Evolutionary conservation across 2,797 vertebrate genomes (phyloP), one percentile per base, ranked within the genome.

Genomic region (Otolemur crassicaudatus): DNA sequence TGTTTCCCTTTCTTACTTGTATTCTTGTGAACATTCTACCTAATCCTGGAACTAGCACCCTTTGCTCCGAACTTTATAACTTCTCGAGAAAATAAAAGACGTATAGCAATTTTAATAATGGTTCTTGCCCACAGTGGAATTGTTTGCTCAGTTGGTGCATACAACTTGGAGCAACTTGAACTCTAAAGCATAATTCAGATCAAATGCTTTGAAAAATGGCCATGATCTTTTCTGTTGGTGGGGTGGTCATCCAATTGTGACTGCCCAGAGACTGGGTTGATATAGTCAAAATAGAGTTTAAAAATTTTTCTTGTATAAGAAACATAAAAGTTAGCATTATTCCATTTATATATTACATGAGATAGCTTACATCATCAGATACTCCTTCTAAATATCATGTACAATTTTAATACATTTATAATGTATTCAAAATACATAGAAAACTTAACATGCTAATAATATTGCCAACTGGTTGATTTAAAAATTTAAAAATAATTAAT

Each of bases 11-110:
- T 73, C 34, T 96, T 79, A 43, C 29, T 84, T 20, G 53, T 83
- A 31, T 56, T 87, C 90, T 61, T 75, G 20, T 90, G 69, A 94
- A 63, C 7, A 87, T 60, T 9, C 6, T 60, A 34, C 49, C 63
- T 58, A 86, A 65, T 80, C 31, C 9, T 94, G n/a, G 40, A 22
- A 53, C 61, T 86, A 17, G 7, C 16, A 43, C 7, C 92, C 34
- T 88, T 88, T 94, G 77, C 13, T 87, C 67, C 43, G 89, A 85
- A 89, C 25, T 94, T 81, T 53, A 76, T 12, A 91, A 58, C 81
- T 94, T 49, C 6, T 87, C 87, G 81, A 72, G 34, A 75, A 76
- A 92, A 87, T 43, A 67, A 86, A 31, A 86, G 53, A 65, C 49
- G 6, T 31, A 25, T 3, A 76, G 6, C 34, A 91, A 63, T 87